A percentile compares a stretch with the other conserved stretches of the same genome.
Conservation (phyloP, 2,113 vertebrate species). For the Alces alces region DNA sequence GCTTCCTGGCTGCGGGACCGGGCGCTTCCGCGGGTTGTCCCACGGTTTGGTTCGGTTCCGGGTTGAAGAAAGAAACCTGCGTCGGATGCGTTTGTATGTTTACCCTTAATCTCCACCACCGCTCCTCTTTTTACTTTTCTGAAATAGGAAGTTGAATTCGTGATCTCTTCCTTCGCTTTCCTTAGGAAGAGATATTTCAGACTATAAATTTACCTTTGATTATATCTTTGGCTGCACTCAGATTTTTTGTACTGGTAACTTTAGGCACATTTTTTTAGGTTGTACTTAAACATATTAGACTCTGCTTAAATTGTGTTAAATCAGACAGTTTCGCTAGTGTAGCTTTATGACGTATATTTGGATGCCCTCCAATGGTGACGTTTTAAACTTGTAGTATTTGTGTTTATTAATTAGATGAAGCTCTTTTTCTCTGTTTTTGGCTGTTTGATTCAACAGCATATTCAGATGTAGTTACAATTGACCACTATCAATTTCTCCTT, state of each 20-base stretch:
- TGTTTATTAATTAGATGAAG: background rate
- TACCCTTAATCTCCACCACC: background rate
- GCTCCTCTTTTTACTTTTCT: background rate
- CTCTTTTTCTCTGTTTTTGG: background rate
- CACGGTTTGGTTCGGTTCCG: no score
- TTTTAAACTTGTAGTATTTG: background rate
- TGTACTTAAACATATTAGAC: background rate
- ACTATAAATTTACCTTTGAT: background rate
- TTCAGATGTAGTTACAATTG: background rate
- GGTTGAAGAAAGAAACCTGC: no score
- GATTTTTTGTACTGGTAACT: background rate
- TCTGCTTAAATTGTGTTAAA: background rate
- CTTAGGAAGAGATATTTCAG: background rate
- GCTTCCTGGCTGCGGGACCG: rapidly evolving
- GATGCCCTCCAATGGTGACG: background rate
- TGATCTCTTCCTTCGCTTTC: background rate
- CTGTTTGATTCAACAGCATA: background rate
- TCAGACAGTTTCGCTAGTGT: background rate
- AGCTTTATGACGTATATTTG: background rate
- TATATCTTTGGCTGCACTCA: background rate
- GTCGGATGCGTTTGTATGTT: background rate
- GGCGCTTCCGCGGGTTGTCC: background rate
- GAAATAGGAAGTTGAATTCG: background rate
- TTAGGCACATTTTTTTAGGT: background rate
- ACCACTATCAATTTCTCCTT: background rate